phyloP scores from a whole-genome alignment of 2,888 invertebrate genomes.

The Lasioglossum zephyrum region DNA sequence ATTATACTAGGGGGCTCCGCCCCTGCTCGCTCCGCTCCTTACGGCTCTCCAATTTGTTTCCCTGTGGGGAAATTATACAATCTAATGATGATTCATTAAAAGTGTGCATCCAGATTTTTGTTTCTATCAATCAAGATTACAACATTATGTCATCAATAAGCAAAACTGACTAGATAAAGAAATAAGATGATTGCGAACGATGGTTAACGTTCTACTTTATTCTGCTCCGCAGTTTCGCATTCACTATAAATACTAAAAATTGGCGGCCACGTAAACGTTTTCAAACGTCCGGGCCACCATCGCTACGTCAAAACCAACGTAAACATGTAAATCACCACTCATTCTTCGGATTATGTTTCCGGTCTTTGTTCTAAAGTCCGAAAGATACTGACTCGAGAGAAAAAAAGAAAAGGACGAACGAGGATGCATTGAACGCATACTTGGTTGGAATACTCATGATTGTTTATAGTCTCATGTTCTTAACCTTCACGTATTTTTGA shows the following conservation, averaged over 20 bases:
- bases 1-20: too few species aligned
- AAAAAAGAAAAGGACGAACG: not conserved
- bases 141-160: not conserved
- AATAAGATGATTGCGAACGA: not conserved
- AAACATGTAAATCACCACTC: slow-evolving; percentile 1
- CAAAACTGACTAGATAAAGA: not conserved
- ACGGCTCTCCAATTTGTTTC: too few species aligned
- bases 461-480: slow-evolving; percentile 23
- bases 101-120: not conserved
- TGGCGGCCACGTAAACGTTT: not conserved
- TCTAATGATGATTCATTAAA: not conserved
- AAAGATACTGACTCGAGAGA: not conserved
- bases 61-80: too few species aligned
- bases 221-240: not conserved
- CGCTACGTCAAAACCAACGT: not conserved
- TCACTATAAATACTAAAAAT: not conserved
- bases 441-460: not conserved
- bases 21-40: too few species aligned
- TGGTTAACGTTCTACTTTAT: not conserved
- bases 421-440: not conserved
- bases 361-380: not conserved
- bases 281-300: not conserved
- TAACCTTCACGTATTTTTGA: slow-evolving; percentile 49
- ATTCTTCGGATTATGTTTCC: not conserved
- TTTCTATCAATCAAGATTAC: not conserved